Percentiles rank a stretch among this genome's conserved stretches.
These are phyloP conservation scores for Nephila pilipes DNA, from an alignment of 1,140 invertebrate species.

Conservation along the genomic window DNA sequence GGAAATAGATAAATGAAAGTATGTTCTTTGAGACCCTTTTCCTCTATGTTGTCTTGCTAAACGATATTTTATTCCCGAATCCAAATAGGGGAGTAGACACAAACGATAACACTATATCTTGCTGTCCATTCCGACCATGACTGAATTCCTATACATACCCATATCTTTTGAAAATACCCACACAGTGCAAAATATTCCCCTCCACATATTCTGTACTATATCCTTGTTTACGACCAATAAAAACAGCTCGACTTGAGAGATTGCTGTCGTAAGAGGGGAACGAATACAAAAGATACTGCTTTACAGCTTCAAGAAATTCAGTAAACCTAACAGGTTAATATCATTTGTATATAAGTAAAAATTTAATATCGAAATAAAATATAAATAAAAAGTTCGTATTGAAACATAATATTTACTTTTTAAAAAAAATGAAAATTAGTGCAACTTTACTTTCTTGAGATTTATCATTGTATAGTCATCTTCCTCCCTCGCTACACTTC, in stretches of 20 bases:
- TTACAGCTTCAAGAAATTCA: too few species aligned
- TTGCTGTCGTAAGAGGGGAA: conserved; percentile 20
- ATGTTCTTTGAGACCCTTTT: background rate
- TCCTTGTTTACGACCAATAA: conserved; percentile 58
- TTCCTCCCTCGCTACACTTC: too few species aligned
- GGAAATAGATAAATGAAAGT: background rate
- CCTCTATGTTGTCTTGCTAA: background rate
- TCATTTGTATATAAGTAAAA: too few species aligned
- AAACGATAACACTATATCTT: conserved; percentile 36
- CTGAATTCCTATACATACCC: conserved; percentile 21
- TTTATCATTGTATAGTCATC: too few species aligned
- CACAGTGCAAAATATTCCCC: background rate
- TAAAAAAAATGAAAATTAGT: too few species aligned
- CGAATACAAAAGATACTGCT: background rate
- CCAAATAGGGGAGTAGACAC: background rate
- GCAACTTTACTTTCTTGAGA: too few species aligned
- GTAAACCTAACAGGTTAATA: too few species aligned
- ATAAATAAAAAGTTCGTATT: too few species aligned
- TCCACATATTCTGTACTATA: background rate
- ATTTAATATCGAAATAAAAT: too few species aligned
- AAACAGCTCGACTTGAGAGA: conserved; percentile 45
- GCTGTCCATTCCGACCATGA: conserved; percentile 24
- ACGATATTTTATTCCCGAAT: conserved; percentile 11
- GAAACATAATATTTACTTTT: too few species aligned
- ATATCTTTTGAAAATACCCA: conserved; percentile 43